phyloP scores from a whole-genome alignment of 2,113 vertebrate species.

The Nyctibius bracteatus region DNA sequence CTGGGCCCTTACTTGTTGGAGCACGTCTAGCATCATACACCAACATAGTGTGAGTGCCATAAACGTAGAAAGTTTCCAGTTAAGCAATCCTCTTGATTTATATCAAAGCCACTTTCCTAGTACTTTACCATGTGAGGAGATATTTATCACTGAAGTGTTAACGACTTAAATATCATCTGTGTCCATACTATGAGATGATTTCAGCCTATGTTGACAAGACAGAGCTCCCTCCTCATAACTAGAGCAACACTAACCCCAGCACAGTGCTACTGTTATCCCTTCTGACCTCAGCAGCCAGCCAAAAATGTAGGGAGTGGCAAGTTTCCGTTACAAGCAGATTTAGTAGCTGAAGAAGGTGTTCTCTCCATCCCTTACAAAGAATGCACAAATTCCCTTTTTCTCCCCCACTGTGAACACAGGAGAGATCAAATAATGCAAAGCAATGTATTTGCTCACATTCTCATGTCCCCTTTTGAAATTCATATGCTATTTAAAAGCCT shows the following conservation, averaged over 20 bases:
- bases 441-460: neutral
- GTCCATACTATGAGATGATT: neutral
- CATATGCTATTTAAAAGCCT: neutral
- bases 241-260: neutral
- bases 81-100: neutral
- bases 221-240: neutral
- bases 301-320: slow-evolving; percentile 42
- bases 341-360: neutral
- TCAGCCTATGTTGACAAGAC: neutral
- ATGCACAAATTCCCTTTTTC: neutral
- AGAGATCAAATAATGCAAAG: neutral
- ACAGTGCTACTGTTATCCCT: neutral
- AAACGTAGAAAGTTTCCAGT: neutral
- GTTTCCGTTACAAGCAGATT: neutral
- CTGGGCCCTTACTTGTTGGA: neutral
- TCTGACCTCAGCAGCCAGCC: slow-evolving; percentile 26
- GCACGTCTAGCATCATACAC: neutral
- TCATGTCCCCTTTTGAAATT: neutral
- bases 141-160: neutral
- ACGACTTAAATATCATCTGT: neutral
- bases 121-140: neutral
- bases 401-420: neutral
- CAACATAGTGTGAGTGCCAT: neutral
- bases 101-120: neutral
- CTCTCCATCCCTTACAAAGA: slow-evolving; percentile 14